phyloP scores from a whole-genome alignment of 2,888 invertebrate genomes.

The Chrysomela aeneicollis region DNA sequence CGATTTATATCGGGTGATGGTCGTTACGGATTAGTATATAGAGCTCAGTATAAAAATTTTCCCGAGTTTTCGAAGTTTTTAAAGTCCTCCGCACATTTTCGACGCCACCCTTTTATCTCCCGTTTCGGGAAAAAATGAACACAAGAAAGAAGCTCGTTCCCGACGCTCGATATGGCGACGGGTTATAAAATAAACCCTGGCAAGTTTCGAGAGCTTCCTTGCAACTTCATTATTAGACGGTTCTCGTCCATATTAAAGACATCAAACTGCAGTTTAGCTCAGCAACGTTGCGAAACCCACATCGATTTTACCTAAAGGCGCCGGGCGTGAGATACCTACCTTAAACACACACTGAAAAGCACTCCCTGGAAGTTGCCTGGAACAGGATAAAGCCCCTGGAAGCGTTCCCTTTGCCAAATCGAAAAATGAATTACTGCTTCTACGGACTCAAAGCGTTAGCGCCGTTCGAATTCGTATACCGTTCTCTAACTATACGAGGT shows the following conservation, averaged over 20 bases:
- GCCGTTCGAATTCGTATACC: background rate
- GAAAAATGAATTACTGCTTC: constrained; percentile 10
- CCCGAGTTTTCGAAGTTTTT: no score
- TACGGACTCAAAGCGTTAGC: background rate
- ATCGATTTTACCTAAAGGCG: constrained; percentile 14
- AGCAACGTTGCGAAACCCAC: constrained; percentile 6
- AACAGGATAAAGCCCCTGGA: constrained; percentile 5
- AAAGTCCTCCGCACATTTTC: no score
- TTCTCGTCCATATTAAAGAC: constrained; percentile 28
- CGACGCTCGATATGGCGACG: background rate
- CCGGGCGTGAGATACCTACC: background rate
- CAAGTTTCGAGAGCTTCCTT: constrained; percentile 4
- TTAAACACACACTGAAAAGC: constrained; percentile 15
- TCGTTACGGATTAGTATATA: no score
- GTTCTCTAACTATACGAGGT: background rate
- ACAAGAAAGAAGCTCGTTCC: background rate
- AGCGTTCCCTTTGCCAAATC: constrained; percentile 5
- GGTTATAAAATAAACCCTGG: constrained; percentile 4
- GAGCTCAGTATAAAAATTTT: no score
- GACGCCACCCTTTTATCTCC: no score
- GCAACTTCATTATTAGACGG: constrained; percentile 28
- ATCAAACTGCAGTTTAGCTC: constrained; percentile 23
- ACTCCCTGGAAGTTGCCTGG: constrained; percentile 9
- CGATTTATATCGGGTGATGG: no score
- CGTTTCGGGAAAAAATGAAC: background rate